Conservation (phyloP, 2,113 vertebrate species). For the Erythrolamprus reginae region DNA sequence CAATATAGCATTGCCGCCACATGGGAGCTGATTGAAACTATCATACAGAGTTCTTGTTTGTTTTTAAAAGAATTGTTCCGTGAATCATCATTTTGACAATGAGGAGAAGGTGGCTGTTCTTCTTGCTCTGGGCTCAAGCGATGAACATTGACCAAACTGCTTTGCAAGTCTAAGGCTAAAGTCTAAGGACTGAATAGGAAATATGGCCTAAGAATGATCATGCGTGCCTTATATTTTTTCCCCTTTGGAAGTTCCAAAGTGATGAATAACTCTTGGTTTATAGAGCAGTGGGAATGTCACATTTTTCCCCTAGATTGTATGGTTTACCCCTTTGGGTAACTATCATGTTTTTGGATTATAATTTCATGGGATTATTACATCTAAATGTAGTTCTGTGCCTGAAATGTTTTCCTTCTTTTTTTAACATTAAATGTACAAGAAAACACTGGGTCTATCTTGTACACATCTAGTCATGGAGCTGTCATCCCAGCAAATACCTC, state of each 20-base stretch:
- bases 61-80: slow-evolving; percentile 1
- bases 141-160: not conserved
- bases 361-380: not conserved
- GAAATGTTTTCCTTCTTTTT: not conserved
- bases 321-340: not conserved
- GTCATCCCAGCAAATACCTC: not conserved
- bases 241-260: not conserved
- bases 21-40: slow-evolving; percentile 24
- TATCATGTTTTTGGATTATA: not conserved
- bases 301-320: not conserved
- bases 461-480: not conserved
- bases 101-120: not conserved
- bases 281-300: not conserved
- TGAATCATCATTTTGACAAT: slow-evolving; percentile 6
- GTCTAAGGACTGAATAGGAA: not conserved
- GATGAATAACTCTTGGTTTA: not conserved
- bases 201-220: not conserved
- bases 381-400: not conserved
- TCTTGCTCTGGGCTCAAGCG: not conserved
- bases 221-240: not conserved
- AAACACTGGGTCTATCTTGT: not conserved
- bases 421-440: not conserved
- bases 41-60: not conserved
- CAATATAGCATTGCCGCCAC: slow-evolving; percentile 24
- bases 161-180: not conserved